Evolutionary conservation across 2,888 invertebrate species (phyloP).

Genomic region (Harpalus rufipes): DNA sequence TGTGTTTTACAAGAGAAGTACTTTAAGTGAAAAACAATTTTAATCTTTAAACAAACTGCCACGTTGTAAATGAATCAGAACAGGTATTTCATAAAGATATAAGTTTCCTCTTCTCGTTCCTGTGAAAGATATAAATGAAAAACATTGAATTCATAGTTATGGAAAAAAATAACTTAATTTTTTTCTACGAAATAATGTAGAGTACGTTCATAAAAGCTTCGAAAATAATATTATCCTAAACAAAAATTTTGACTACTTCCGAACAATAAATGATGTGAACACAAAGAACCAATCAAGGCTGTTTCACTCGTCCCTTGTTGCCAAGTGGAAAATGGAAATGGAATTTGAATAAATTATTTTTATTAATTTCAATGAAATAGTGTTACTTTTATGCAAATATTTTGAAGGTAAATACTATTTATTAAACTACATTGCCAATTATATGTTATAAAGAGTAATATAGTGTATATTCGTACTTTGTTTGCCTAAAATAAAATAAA

Average conservation of each 20-base stretch:
- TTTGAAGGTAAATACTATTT: too few relatives aligned
- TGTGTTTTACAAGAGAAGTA: too few relatives aligned
- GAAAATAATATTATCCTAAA: constrained; percentile 59
- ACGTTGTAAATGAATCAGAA: background rate
- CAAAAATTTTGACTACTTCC: constrained; percentile 76
- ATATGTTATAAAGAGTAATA: too few relatives aligned
- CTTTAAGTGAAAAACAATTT: too few relatives aligned
- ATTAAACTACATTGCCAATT: too few relatives aligned
- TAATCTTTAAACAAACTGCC: background rate
- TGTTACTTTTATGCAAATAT: too few relatives aligned
- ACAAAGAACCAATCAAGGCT: constrained; percentile 62
- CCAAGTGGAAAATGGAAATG: constrained; percentile 17
- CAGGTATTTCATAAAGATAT: background rate
- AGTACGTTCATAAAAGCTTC: constrained; percentile 48
- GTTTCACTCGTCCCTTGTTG: constrained; percentile 29
- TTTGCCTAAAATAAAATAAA: background rate
- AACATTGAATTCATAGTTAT: constrained; percentile 13
- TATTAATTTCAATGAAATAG: background rate
- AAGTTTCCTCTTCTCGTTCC: background rate
- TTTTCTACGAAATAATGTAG: background rate
- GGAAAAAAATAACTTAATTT: constrained; percentile 17
- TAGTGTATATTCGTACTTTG: too few relatives aligned
- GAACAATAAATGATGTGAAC: constrained; percentile 59
- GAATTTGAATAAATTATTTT: constrained; percentile 11
- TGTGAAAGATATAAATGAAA: background rate